Evolutionary conservation across 1,140 invertebrate species (phyloP).

Genomic region (Sinella curviseta): DNA sequence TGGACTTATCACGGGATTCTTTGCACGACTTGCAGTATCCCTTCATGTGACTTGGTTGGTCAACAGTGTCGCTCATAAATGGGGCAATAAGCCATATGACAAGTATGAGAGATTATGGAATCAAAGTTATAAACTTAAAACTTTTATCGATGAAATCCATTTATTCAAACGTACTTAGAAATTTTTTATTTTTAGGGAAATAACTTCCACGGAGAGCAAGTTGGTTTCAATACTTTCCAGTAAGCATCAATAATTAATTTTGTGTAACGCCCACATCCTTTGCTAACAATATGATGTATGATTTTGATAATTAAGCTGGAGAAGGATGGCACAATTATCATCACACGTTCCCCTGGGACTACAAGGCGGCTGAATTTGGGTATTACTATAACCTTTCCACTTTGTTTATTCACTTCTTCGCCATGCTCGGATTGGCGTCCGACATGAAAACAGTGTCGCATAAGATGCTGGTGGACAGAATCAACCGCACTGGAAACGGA

Average conservation of each 20-base stretch:
- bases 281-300: background rate
- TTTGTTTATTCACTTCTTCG: background rate
- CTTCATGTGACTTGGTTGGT: no score
- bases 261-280: background rate
- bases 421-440: background rate
- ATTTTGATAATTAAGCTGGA: conserved; percentile 43
- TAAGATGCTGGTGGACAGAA: background rate
- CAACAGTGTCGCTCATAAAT: no score
- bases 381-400: background rate
- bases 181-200: no score
- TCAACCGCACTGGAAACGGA: background rate
- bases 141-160: no score
- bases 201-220: background rate
- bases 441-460: background rate
- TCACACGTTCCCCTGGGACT: background rate
- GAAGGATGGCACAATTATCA: background rate
- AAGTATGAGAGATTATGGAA: no score
- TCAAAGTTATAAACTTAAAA: no score
- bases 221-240: background rate
- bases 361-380: background rate
- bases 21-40: no score
- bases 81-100: no score
- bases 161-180: no score
- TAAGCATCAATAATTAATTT: background rate
- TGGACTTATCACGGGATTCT: no score